phyloP scores from a whole-genome alignment of 2,113 vertebrate species.

The Dascyllus trimaculatus region DNA sequence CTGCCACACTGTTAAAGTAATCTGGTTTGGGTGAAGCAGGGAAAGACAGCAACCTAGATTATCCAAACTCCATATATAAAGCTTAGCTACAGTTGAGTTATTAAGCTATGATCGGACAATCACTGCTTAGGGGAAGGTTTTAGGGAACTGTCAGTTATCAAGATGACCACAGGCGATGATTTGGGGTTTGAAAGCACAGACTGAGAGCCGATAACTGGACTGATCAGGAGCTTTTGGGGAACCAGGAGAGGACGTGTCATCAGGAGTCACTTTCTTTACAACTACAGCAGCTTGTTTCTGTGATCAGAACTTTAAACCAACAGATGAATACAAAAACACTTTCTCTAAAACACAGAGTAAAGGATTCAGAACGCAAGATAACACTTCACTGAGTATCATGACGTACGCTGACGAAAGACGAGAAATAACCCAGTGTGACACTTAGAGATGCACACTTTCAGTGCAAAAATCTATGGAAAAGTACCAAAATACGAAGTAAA shows the following conservation, averaged over 20 bases:
- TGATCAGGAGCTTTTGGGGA: neutral
- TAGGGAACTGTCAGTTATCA: no score
- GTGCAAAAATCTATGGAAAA: constrained; percentile 27
- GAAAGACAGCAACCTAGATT: no score
- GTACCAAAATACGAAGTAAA: no score
- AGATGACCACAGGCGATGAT: neutral
- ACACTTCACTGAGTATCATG: neutral
- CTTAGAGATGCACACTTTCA: neutral
- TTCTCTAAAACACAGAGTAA: neutral
- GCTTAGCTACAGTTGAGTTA: no score
- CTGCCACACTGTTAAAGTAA: no score
- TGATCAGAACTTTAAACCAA: neutral
- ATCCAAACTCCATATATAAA: no score
- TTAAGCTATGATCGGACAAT: no score
- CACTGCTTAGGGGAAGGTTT: no score
- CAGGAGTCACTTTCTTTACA: neutral
- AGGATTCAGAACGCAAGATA: no score
- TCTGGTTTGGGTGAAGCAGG: no score
- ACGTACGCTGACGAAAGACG: constrained; percentile 14
- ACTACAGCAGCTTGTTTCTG: no score
- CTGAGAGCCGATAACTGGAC: constrained; percentile 2
- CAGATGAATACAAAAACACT: constrained; percentile 10
- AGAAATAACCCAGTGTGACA: neutral
- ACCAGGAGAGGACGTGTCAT: constrained; percentile 37
- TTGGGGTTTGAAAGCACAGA: constrained; percentile 44